Evolutionary conservation across 2,113 vertebrate species (phyloP), one percentile per base, ranked within the genome.

Genomic region (Apistogramma diplotaenia): DNA sequence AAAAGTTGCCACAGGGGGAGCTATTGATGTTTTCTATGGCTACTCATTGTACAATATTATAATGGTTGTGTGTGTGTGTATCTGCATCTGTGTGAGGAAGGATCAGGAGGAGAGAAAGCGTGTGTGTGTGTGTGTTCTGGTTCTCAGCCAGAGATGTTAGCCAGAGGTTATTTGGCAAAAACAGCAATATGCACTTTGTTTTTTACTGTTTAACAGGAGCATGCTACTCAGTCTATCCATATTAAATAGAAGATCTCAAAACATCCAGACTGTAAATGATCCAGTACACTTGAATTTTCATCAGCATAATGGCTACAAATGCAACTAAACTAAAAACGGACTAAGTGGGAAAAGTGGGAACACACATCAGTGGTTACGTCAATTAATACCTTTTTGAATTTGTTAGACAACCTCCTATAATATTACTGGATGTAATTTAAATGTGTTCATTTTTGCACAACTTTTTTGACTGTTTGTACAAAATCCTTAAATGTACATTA

Each of bases 1-100:
- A 76, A 27, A 82, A 85, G 87, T 79, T 67, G 79, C 91, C 90
- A 93, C 86, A 93, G 78, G 89, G 92, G 90, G 89, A 89, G 91
- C 88, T 89, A 87, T 87, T 90, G 90, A 90, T 81, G 84, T 88
- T 86, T 76, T 81, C 85, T 37, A 23, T 23, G 35, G 35, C 60
- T 83, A 25, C 72, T 85, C 67, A 75, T 74, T 81, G 61, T 60
- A 57, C 73, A 78, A 59, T 67, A 81, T 33, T 77, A 23, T 72
- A 58, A 73, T 59, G 27, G 27, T 85, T 46, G 40, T 46, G 21
- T 33, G 33, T 37, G 2, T 49, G 43, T 71, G 43, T 61, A 37
- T 51, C 23, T n/a, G 43, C 51, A 40, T 71, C 29, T 54, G 49
- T n/a, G 51, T 5, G 19, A 35, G 35, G 9, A 35, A 4, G 13